These are phyloP conservation scores for Eleutherodactylus coqui DNA, from an alignment of 2,797 vertebrate genomes.

Conservation along the genomic window DNA sequence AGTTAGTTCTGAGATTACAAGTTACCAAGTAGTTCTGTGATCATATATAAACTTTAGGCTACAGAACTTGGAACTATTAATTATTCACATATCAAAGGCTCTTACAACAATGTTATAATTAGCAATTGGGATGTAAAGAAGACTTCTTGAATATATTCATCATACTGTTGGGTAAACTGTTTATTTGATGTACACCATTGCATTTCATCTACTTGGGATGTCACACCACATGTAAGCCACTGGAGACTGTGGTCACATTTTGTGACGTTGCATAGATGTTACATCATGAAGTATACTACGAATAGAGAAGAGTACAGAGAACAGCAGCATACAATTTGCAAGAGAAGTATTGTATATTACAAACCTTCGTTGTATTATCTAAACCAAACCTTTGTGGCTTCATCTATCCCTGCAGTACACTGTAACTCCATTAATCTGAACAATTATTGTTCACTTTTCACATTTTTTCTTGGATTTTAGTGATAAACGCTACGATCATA, in stretches of 20 bases:
- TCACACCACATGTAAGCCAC: not conserved
- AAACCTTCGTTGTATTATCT: too few species aligned
- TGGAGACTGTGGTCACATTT: not conserved
- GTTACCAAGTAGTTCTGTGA: not conserved
- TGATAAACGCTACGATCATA: too few species aligned
- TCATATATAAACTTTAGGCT: not conserved
- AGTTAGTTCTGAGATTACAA: not conserved
- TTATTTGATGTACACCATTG: not conserved
- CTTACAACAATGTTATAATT: not conserved
- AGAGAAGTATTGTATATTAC: too few species aligned
- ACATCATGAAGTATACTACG: not conserved
- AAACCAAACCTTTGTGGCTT: too few species aligned
- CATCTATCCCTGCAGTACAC: too few species aligned
- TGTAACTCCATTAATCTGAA: too few species aligned
- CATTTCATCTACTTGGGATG: not conserved
- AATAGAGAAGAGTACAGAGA: not conserved
- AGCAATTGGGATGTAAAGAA: not conserved
- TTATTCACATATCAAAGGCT: not conserved
- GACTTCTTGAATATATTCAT: not conserved
- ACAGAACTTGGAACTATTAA: not conserved
- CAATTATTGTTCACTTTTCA: too few species aligned
- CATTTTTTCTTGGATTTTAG: too few species aligned
- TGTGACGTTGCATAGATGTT: not conserved
- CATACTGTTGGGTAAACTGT: not conserved
- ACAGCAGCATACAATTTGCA: too few species aligned